Percentiles rank a stretch among this genome's conserved stretches.
Evolutionary conservation across 2,113 vertebrate species (phyloP).

Genomic region (Chauna torquata): DNA sequence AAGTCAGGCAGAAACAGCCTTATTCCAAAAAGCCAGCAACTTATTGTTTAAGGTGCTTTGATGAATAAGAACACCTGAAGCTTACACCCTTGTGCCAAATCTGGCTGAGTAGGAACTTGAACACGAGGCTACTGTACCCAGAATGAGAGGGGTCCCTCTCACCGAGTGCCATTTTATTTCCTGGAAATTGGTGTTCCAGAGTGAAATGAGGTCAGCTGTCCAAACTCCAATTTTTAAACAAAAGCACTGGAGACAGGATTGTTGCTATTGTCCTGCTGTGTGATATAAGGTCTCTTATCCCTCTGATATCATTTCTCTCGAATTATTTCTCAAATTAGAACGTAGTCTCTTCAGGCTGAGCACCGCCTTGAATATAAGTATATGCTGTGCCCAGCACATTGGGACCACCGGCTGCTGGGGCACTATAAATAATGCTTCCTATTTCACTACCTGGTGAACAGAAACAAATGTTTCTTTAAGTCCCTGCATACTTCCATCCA

Average conservation of each 20-base stretch:
- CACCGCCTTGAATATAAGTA: not conserved
- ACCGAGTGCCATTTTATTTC: not conserved
- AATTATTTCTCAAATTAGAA: not conserved
- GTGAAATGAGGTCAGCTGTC: not conserved
- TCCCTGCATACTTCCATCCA: not conserved
- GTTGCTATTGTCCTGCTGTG: accelerated
- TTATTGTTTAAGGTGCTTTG: accelerated
- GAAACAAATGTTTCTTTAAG: not conserved
- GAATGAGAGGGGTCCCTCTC: not conserved
- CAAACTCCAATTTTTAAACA: accelerated
- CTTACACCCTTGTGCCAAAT: not conserved
- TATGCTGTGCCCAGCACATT: not conserved
- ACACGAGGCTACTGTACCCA: accelerated
- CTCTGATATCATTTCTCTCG: not conserved
- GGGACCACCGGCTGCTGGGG: not conserved
- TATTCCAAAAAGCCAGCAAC: not conserved
- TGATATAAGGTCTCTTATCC: not conserved
- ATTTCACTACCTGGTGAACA: not conserved
- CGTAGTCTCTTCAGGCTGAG: not conserved
- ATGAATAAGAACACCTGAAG: not conserved
- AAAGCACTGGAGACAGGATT: not conserved
- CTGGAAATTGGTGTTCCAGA: not conserved
- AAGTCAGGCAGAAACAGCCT: not conserved
- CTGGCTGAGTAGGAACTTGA: not conserved
- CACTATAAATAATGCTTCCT: not conserved